A percentile compares a stretch with the other conserved stretches of the same genome.
Conservation (phyloP, 2,888 invertebrate genomes). For the Tachystola acroxantha region DNA sequence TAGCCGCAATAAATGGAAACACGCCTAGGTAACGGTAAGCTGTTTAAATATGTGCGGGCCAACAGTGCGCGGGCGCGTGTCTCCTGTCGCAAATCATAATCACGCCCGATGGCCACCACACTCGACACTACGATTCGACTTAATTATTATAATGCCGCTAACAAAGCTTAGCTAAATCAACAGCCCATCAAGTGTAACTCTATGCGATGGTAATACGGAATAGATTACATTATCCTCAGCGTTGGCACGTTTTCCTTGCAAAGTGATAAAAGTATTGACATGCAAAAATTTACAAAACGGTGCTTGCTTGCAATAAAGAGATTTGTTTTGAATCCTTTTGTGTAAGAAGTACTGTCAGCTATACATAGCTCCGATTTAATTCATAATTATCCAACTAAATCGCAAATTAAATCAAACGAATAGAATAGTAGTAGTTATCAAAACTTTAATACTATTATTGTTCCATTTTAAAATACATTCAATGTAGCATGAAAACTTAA, state of each 20-base stretch:
- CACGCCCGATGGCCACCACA: background rate
- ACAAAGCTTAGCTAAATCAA: no score
- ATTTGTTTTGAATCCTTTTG: no score
- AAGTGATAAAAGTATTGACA: no score
- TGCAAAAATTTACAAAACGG: no score
- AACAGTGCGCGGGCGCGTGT: slow-evolving; percentile 46
- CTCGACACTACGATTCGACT: background rate
- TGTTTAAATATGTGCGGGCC: slow-evolving; percentile 25
- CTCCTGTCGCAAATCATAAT: slow-evolving; percentile 29
- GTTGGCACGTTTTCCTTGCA: no score
- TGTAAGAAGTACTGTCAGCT: no score
- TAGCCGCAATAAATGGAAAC: slow-evolving; percentile 47
- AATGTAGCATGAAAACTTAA: slow-evolving; percentile 27
- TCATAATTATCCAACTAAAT: no score
- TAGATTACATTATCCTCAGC: no score
- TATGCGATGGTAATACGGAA: no score
- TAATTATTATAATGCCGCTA: background rate
- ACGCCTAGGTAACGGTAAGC: slow-evolving; percentile 37
- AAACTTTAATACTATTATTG: slow-evolving; percentile 68
- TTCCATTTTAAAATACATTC: slow-evolving; percentile 48
- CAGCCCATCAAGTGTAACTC: no score
- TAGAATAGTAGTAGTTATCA: slow-evolving; percentile 34
- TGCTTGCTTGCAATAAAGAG: no score
- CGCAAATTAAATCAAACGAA: slow-evolving; percentile 34
- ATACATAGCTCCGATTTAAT: no score